A percentile compares a stretch with the other conserved stretches of the same genome.
Conservation (phyloP, 1,140 invertebrate species). For the Pissodes strobi region DNA sequence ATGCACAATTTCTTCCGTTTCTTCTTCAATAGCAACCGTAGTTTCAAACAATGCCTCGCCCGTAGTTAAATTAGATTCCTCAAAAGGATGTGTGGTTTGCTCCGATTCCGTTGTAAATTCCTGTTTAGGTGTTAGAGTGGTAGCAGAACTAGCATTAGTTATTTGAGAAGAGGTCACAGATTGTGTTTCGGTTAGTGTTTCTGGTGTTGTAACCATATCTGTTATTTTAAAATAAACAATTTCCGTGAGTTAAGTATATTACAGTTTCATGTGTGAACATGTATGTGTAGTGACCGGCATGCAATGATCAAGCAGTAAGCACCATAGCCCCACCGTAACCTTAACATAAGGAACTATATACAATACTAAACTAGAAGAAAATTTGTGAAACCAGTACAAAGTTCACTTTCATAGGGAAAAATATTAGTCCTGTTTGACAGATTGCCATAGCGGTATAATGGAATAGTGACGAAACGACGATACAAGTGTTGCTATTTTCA, state of each 20-base stretch:
- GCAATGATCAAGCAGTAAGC: constrained; percentile 37
- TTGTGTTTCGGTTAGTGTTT: constrained; percentile 56
- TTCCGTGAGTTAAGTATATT: constrained; percentile 43
- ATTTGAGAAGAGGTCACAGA: constrained; percentile 48
- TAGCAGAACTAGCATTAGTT: constrained; percentile 46
- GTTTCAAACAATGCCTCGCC: constrained; percentile 1
- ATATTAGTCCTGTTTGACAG: constrained; percentile 46
- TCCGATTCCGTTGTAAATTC: constrained; percentile 26
- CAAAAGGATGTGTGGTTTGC: constrained; percentile 4
- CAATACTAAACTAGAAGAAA: constrained; percentile 25
- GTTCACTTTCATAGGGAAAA: constrained; percentile 37
- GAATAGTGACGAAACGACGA: constrained; percentile 12
- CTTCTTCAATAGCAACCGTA: constrained; percentile 4
- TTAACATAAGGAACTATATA: constrained; percentile 24
- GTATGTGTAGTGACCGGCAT: constrained; percentile 34
- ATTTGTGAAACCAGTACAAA: constrained; percentile 37
- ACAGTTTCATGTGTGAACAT: constrained; percentile 31
- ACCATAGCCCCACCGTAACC: constrained; percentile 15
- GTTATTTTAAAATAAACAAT: constrained; percentile 53
- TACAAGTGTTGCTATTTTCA: constrained; percentile 53
- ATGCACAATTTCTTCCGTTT: constrained; percentile 49
- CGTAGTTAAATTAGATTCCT: neutral
- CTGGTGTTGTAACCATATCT: constrained; percentile 54
- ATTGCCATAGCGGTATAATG: constrained; percentile 30
- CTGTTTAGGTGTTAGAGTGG: constrained; percentile 47